Conservation (phyloP, 2,888 invertebrate species). For the Lasioglossum figueresi region DNA sequence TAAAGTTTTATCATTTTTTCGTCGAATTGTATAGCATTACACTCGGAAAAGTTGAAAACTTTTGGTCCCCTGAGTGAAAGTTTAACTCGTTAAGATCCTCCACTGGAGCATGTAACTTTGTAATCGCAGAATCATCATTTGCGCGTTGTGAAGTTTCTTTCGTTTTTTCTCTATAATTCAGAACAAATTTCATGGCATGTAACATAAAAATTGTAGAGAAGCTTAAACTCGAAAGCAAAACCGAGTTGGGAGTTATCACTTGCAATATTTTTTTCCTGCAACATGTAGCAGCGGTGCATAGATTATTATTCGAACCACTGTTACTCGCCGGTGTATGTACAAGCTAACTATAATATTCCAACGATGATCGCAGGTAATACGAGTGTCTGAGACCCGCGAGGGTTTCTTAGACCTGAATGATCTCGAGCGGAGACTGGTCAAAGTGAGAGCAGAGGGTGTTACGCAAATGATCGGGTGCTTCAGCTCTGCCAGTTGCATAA, state of each 20-base stretch:
- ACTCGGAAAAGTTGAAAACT: no score
- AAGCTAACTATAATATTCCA: not conserved
- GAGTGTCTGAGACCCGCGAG: constrained; percentile 91
- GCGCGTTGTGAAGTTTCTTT: no score
- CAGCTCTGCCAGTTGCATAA: constrained; percentile 94
- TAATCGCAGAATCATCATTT: no score
- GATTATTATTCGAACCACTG: not conserved
- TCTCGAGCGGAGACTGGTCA: constrained; percentile 89
- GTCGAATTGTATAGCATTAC: no score
- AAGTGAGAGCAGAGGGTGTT: constrained; percentile 86
- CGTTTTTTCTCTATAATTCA: no score
- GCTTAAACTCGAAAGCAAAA: no score
- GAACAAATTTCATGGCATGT: no score
- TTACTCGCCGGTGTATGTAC: not conserved
- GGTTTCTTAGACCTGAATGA: constrained; percentile 92
- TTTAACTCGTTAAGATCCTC: no score
- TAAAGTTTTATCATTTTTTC: no score
- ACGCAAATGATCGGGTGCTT: constrained; percentile 93
- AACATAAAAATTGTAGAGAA: no score
- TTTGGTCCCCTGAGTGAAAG: no score
- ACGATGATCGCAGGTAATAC: constrained; percentile 87
- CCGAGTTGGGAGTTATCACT: not conserved
- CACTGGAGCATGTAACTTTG: no score
- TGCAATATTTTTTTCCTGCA: not conserved
- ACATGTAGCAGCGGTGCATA: not conserved